Evolutionary conservation across 2,113 vertebrate genomes (phyloP).

Genomic region (Platichthys stellatus): DNA sequence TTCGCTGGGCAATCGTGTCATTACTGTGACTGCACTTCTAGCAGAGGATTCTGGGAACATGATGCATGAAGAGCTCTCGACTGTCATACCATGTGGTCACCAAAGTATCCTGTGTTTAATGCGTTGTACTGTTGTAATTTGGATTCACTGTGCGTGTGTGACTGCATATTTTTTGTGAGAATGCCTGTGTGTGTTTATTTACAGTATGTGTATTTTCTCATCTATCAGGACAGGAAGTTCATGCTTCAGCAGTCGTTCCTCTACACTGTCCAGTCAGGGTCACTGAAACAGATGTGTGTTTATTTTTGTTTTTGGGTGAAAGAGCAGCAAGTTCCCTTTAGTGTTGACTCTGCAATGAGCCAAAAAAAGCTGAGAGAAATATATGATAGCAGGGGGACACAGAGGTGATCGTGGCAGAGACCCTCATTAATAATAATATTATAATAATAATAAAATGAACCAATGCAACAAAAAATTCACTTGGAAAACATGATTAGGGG

Average conservation of each 20-base stretch:
- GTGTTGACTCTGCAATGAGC: conserved; percentile 32
- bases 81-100: background rate
- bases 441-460: background rate
- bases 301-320: conserved; percentile 47
- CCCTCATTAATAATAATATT: background rate
- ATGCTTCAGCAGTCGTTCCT: conserved; percentile 45
- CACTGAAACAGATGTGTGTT: conserved; percentile 58
- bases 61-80: background rate
- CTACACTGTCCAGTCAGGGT: conserved; percentile 45
- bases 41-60: background rate
- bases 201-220: conserved; percentile 44
- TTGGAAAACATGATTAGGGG: background rate
- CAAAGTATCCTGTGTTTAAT: background rate
- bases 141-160: background rate
- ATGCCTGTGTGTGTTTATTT: conserved; percentile 27
- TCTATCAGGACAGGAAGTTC: conserved; percentile 66
- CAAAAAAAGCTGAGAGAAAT: conserved; percentile 16
- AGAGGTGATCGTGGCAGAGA: background rate
- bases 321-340: conserved; percentile 46
- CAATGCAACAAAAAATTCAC: background rate
- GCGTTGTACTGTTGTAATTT: background rate
- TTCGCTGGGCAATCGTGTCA: background rate
- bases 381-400: background rate
- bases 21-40: background rate
- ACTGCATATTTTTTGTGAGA: background rate